Base-by-base conservation (phyloP, 2,797 vertebrate genomes). In the Babyrousa celebensis region DNA sequence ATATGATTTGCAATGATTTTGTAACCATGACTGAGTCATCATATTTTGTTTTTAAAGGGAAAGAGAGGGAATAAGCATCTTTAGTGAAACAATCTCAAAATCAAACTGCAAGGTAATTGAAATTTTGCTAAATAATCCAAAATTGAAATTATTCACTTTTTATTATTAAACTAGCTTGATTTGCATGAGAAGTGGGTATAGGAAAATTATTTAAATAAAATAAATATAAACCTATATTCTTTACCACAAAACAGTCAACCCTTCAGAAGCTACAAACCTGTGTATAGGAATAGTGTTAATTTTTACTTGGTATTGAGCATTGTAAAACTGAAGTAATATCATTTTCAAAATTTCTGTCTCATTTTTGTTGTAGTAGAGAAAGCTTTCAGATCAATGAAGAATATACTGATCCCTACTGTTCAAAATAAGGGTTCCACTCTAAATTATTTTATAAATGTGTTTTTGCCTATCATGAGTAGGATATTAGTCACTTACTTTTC, bases 81-180 rank as follows among this genome's bases (percentile, higher is more conserved):
- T 92, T 74, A 52, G 23, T 16, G 91, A 97, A 97, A 93, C 84
- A 93, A 90, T 85, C 43, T 95, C 56, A 52, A 95, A 97, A 89
- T 15, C 91, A 97, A 97, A 96, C 56, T 97, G 94, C 63, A 94
- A 23, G 32, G 15, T 71, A 25, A 89, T 85, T 71, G 87, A 97
- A 80, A 95, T 95, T 96, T 98, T 97, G 65, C 91, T 97, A 79
- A 91, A 96, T 89, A 94, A 96, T 95, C 82, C 86, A 97, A 85
- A 94, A 95, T 96, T 98, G 98, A 95, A 98, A 91, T n/a, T 11
- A 68, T 18, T 97, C 29, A 43, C 88, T 97, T 96, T 97, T 92
- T 87, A 97, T 96, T 97, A 91, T 95, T 96, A 95, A 95, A 95
- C 77, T 95, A 96, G 90, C 75, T 97, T 92, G 94, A 79, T 85